Evolutionary conservation across 2,888 invertebrate species (phyloP), one percentile per base, ranked within the genome.

Genomic region (Dendrolimus pini): DNA sequence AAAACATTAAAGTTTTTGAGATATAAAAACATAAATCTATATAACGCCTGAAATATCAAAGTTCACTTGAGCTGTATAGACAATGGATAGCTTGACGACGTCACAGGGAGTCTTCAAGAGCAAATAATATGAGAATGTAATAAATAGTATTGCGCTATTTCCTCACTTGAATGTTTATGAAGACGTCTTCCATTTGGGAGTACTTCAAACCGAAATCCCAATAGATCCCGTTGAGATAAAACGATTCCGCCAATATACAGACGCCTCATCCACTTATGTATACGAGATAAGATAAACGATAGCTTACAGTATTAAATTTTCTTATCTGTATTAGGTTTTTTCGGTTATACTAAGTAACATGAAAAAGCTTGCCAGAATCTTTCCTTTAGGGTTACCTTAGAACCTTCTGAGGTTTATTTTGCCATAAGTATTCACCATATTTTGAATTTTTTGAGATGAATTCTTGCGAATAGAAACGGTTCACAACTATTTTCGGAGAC

Each of bases 281-380:
- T 10, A 47, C 47, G 9, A 47, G 47, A 47, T 47, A 47, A 47
- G 47, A 18, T 18, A 18, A 18, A 18, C 18, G 18, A 18, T 55
- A 66, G 41, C 60, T 60, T 59, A 56, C 56, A 18, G 54, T 54
- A 61, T 65, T 60, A 55, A 62, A 47, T 47, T 47, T 47, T 47
- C 47, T 47, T 47, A 47, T 47, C 47, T 47, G 47, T 10, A 47
- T 47, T 47, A 47, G 47, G 47, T 18, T 18, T 62, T 70, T 70
- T 69, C 58, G 54, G 63, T 64, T 10, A 9, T 47, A 47, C 10
- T 47, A 10, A 47, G 10, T 47, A 47, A 9, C 9, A 10, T 47
- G 47, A 6, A 47, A 47, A 47, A 47, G 47, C 18, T 18, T 18
- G 47, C 6, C 47, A 1, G 10, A 47, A 47, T 3, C 18, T 18